These are phyloP conservation scores for Papilio polyxenes DNA, from an alignment of 1,140 invertebrate genomes.

Conservation along the genomic window DNA sequence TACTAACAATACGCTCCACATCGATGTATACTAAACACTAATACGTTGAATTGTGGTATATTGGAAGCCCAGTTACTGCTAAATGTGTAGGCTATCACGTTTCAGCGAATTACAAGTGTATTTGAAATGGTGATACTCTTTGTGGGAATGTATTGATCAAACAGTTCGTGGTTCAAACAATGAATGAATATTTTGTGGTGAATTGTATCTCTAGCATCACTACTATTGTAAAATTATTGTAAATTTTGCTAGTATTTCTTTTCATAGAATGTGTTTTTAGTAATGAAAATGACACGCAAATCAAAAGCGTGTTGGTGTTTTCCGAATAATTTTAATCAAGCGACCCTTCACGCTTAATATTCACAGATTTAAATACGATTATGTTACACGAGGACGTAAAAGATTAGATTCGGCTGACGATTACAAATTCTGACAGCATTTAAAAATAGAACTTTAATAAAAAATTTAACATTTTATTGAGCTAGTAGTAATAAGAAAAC, in stretches of 20 bases:
- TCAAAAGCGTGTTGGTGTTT: neutral
- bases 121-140: neutral
- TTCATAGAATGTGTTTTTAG: neutral
- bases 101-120: neutral
- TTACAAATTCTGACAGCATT: neutral
- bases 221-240: neutral
- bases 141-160: neutral
- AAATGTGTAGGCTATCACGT: neutral
- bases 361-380: neutral
- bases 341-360: neutral
- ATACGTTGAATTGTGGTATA: neutral
- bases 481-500: neutral
- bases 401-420: neutral
- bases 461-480: neutral
- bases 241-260: neutral
- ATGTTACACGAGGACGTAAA: neutral
- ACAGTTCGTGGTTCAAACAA: neutral
- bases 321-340: neutral
- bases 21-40: neutral
- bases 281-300: neutral
- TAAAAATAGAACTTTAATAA: neutral
- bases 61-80: neutral
- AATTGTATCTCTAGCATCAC: neutral
- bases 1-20: neutral
- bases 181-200: neutral